phyloP scores from a whole-genome alignment of 2,113 vertebrate genomes.

The Tamias sibiricus region DNA sequence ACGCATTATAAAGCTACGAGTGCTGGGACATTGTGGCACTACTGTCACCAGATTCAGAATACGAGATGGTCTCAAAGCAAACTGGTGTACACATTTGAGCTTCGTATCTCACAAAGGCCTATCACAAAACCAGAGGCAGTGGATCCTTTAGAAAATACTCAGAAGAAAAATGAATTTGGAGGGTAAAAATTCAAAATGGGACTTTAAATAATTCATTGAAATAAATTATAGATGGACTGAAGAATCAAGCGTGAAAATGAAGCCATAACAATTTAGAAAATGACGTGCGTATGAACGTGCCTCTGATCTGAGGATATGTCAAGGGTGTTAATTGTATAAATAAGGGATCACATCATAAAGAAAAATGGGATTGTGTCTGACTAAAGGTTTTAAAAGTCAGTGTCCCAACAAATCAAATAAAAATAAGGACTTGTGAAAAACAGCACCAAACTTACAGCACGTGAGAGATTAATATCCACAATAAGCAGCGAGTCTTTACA shows the following conservation, averaged over 20 bases:
- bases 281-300: background rate
- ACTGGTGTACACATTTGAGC: background rate
- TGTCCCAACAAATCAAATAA: slow-evolving; percentile 3
- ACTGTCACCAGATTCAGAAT: background rate
- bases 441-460: background rate
- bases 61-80: background rate
- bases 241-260: slow-evolving; percentile 23
- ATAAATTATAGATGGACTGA: background rate
- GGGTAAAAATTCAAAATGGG: background rate
- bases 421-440: slow-evolving; percentile 42
- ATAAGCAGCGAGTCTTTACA: background rate
- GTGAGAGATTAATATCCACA: slow-evolving; percentile 19
- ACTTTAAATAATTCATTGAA: background rate
- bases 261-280: slow-evolving; percentile 11
- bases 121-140: background rate
- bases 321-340: background rate
- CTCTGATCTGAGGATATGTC: background rate
- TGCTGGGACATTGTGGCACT: background rate
- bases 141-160: background rate
- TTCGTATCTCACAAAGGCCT: background rate
- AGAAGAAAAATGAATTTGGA: slow-evolving; percentile 25
- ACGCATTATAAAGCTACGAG: background rate
- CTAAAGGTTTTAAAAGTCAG: background rate
- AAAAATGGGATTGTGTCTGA: slow-evolving; percentile 1
- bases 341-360: background rate